Evolutionary conservation across 2,113 vertebrate genomes (phyloP).

Genomic region (Callipepla californica): DNA sequence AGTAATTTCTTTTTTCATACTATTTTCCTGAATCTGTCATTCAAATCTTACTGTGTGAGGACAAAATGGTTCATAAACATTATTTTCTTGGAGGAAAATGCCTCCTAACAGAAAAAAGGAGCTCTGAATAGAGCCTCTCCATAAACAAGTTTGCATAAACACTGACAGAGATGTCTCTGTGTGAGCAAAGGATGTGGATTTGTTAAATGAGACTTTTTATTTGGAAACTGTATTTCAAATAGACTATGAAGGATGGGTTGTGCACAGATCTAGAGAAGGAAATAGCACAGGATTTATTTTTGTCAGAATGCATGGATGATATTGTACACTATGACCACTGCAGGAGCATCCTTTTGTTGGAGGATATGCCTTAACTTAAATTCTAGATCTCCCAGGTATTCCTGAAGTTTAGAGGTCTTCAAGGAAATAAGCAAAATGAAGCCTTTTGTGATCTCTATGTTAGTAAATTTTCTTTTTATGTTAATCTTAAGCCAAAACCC

Average conservation of each 20-base stretch:
- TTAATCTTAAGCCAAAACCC: neutral
- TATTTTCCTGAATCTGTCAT: slow-evolving; percentile 43
- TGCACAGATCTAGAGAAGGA: neutral
- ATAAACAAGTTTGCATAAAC: slow-evolving; percentile 25
- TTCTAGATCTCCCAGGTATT: neutral
- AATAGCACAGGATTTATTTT: neutral
- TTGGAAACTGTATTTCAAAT: slow-evolving; percentile 25
- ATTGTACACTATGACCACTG: neutral
- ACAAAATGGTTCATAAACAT: slow-evolving; percentile 33
- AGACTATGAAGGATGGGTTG: neutral
- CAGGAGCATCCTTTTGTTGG: neutral
- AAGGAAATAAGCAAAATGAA: neutral
- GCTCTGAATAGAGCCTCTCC: slow-evolving; percentile 32
- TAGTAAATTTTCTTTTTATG: neutral
- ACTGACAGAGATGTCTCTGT: slow-evolving; percentile 55
- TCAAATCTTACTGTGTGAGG: slow-evolving; percentile 27
- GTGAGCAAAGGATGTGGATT: slow-evolving; percentile 26
- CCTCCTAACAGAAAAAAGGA: slow-evolving; percentile 27
- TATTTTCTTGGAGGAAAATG: slow-evolving; percentile 53
- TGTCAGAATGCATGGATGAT: neutral
- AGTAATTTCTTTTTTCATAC: slow-evolving; percentile 62
- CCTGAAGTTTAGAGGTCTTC: neutral
- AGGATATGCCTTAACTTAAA: neutral
- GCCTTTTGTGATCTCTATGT: neutral
- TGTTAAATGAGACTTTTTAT: slow-evolving; percentile 42